Evolutionary conservation across 2,888 invertebrate genomes (phyloP).

Genomic region (Agonopterix arenella): DNA sequence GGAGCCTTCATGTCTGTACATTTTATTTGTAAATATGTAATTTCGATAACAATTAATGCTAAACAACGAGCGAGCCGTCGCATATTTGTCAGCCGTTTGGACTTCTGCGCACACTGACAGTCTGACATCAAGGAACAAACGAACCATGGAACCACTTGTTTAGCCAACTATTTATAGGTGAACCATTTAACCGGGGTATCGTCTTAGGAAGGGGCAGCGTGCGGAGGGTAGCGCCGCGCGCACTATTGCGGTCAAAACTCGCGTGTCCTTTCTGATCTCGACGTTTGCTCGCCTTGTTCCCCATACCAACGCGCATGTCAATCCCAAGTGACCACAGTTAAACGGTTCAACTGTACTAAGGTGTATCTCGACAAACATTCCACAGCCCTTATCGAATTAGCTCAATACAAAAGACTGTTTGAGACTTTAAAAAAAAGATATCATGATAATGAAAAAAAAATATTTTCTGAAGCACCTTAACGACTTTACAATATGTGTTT

Average conservation of each 20-base stretch:
- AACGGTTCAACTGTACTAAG: slow-evolving; percentile 12
- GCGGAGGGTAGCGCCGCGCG: too few species aligned
- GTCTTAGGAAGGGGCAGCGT: too few species aligned
- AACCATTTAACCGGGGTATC: too few species aligned
- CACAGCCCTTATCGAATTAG: slow-evolving; percentile 66
- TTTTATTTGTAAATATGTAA: slow-evolving; percentile 69
- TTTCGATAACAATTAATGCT: slow-evolving; percentile 63
- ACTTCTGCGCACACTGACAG: slow-evolving; percentile 65
- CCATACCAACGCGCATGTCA: too few species aligned
- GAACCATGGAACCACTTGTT: slow-evolving; percentile 14
- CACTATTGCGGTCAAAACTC: too few species aligned
- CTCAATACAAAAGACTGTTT: slow-evolving; percentile 72
- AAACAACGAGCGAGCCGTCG: slow-evolving; percentile 62
- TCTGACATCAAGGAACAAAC: slow-evolving; percentile 10
- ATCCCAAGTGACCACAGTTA: too few species aligned
- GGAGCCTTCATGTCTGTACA: slow-evolving; percentile 59
- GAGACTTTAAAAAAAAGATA: slow-evolving; percentile 61
- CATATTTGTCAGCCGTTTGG: slow-evolving; percentile 51
- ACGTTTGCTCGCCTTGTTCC: too few species aligned
- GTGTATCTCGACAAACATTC: slow-evolving; percentile 60
- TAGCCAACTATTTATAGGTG: slow-evolving; percentile 7
- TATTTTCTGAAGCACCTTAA: slow-evolving; percentile 73
- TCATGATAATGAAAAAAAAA: slow-evolving; percentile 48
- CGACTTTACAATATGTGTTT: slow-evolving; percentile 66
- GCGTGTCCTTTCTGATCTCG: too few species aligned